Base-by-base conservation (phyloP, 2,888 invertebrate species). In the Philaethria dido region DNA sequence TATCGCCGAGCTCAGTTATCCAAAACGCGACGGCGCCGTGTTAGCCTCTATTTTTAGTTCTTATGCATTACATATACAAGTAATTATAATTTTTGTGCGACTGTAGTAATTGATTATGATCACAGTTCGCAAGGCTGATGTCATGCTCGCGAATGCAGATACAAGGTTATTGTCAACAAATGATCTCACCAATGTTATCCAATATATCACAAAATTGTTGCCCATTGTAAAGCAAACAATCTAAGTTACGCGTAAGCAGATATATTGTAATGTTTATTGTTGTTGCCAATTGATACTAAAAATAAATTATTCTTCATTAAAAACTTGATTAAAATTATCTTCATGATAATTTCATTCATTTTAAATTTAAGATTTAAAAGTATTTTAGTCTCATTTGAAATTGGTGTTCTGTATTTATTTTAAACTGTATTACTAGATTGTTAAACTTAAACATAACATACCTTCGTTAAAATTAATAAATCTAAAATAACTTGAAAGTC, bases 121-220 rank as follows among this genome's bases (percentile, higher is more conserved):
- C 67, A 70, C 69, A 72, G 71, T 71, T 81, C 80, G 77, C 76
- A 75, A 73, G 74, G 79, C 80, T 90, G 90, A 89, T 88, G 90
- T 91, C 89, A 91, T 84, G 74, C 79, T 74, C 77, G 76, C 80
- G 80, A 81, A 75, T 83, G 81, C 83, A 86, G 75, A 80, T 80
- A 80, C 89, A 89, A 90, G 89, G 91, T 84, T 87, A 86, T 71
- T 85, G 86, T 88, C 88, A 87, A 88, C 82, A 85, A 81, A 84
- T 90, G 89, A 92, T 79, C 85, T 92, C 91, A 91, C 83, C 89
- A 80, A 85, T 85, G 83, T 84, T 77, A 80, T 80, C 79, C 78
- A 79, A 78, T 79, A 76, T 83, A 81, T 80, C 78, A 78, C 80
- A 78, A 83, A 79, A 84, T 80, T 83, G 80, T 80, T 80, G 77